These are phyloP conservation scores for Colistium nudipinnis DNA, from an alignment of 2,113 vertebrate species.

Conservation along the genomic window DNA sequence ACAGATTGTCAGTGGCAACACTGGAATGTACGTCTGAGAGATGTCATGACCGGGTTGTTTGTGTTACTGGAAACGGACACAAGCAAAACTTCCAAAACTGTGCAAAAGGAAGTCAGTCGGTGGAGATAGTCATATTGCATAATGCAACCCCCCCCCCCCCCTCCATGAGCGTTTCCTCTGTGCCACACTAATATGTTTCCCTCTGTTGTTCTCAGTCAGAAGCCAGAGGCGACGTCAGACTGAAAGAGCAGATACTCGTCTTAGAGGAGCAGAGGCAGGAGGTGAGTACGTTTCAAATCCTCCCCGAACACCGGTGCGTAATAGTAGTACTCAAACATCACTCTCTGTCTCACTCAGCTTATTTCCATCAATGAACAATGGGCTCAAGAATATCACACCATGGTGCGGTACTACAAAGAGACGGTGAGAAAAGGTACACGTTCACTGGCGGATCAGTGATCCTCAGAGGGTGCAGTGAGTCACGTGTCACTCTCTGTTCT, in stretches of 20 bases:
- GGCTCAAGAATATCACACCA: slow-evolving; percentile 70
- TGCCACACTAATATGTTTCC: slow-evolving; percentile 42
- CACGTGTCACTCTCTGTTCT: not conserved
- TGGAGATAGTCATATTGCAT: slow-evolving; percentile 6
- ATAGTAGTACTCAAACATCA: not conserved
- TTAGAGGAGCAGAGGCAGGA: slow-evolving; percentile 66
- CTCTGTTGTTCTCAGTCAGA: slow-evolving; percentile 39
- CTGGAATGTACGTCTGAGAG: slow-evolving; percentile 1
- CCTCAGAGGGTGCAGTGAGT: not conserved
- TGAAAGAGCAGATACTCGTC: slow-evolving; percentile 52
- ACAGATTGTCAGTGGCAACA: not conserved
- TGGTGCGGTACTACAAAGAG: slow-evolving; percentile 61
- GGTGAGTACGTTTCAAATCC: slow-evolving; percentile 43
- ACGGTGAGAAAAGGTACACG: slow-evolving; percentile 46
- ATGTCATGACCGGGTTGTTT: not conserved
- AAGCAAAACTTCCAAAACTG: slow-evolving; percentile 62
- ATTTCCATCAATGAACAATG: slow-evolving; percentile 74
- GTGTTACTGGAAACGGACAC: slow-evolving; percentile 52
- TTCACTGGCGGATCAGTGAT: too few species aligned
- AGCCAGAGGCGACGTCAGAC: not conserved
- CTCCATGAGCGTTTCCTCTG: not conserved
- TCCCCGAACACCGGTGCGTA: not conserved
- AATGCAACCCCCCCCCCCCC: too few species aligned
- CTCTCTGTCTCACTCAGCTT: slow-evolving; percentile 63
- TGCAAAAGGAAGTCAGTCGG: slow-evolving; percentile 71